These are phyloP conservation scores for Saguinus midas DNA, from an alignment of 2,113 vertebrate genomes.

Conservation along the genomic window DNA sequence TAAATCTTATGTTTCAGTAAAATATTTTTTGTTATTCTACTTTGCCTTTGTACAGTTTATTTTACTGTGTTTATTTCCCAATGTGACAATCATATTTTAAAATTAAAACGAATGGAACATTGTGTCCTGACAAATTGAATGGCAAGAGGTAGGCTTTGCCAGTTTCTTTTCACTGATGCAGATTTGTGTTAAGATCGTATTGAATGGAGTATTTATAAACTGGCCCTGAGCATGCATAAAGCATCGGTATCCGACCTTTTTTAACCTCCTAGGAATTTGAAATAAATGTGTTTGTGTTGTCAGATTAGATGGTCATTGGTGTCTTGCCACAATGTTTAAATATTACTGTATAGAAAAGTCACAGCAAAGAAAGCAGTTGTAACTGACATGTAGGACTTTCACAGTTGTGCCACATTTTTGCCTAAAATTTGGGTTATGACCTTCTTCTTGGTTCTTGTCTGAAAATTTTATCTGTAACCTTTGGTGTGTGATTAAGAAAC, in stretches of 20 bases:
- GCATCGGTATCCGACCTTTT: constrained; percentile 63
- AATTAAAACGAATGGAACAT: constrained; percentile 55
- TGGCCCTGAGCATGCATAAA: constrained; percentile 41
- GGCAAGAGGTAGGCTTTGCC: constrained; percentile 66
- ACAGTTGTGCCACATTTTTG: constrained; percentile 56
- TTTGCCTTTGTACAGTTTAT: constrained; percentile 91
- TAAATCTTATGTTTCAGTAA: constrained; percentile 94
- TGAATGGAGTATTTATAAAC: constrained; percentile 68
- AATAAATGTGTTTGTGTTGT: constrained; percentile 55
- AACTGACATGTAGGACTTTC: constrained; percentile 53
- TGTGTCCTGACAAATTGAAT: constrained; percentile 56
- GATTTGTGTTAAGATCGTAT: constrained; percentile 67
- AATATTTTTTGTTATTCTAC: constrained; percentile 94
- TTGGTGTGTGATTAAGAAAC: constrained; percentile 48
- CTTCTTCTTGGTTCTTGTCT: constrained; percentile 48
- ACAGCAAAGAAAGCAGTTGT: constrained; percentile 54
- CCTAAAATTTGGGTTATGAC: constrained; percentile 15
- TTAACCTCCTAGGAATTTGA: constrained; percentile 64
- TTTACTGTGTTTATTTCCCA: constrained; percentile 85
- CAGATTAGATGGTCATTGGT: background rate
- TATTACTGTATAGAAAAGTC: constrained; percentile 60
- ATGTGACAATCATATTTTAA: constrained; percentile 85
- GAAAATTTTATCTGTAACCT: background rate
- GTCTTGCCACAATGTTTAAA: constrained; percentile 69
- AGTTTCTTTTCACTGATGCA: constrained; percentile 50